These are phyloP conservation scores for Caenorhabditis sp. DNA, from an alignment of 2,888 invertebrate genomes.

Conservation along the genomic window DNA sequence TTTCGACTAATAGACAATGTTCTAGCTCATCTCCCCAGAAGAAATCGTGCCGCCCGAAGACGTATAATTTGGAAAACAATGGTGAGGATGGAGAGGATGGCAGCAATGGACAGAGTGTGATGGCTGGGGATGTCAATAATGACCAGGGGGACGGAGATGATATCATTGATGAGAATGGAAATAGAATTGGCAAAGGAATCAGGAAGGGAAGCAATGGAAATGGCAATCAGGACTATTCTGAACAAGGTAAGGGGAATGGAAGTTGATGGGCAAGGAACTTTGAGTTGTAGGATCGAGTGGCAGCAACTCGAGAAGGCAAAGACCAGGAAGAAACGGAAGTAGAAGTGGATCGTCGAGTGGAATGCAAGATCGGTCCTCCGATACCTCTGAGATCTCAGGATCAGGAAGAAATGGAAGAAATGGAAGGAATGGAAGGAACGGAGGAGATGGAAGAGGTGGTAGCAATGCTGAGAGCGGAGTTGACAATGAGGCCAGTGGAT, in stretches of 20 bases:
- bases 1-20: too few species aligned
- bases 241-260: not conserved
- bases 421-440: too few species aligned
- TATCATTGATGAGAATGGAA: not conserved
- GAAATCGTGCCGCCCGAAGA: constrained; percentile 5
- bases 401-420: too few species aligned
- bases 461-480: too few species aligned
- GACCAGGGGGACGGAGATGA: not conserved
- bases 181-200: not conserved
- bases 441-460: too few species aligned
- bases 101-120: not conserved
- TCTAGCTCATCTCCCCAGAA: constrained; percentile 16
- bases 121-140: not conserved
- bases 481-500: too few species aligned
- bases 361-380: too few species aligned
- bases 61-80: not conserved
- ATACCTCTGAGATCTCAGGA: too few species aligned
- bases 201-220: not conserved
- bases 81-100: not conserved
- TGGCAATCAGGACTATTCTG: not conserved
- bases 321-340: too few species aligned
- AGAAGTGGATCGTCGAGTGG: too few species aligned
- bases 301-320: too few species aligned
- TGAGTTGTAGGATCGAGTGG: not conserved
- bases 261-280: not conserved